Conservation (phyloP, 2,113 vertebrate species). For the Aramus guarauna region DNA sequence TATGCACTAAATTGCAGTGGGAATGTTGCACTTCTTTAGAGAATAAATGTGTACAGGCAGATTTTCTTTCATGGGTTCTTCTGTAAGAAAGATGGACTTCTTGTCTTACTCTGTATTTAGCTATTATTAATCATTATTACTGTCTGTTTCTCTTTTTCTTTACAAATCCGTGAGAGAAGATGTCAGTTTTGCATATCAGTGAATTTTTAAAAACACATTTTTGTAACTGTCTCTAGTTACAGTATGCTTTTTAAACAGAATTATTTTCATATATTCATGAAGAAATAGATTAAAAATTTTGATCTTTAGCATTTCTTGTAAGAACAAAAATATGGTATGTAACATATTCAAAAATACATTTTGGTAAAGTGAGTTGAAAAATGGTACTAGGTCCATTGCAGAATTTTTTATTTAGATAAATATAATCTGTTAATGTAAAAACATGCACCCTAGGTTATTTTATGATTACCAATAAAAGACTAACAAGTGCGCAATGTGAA, state of each 20-base stretch:
- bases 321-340: neutral
- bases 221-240: neutral
- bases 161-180: neutral
- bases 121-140: neutral
- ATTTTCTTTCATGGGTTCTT: neutral
- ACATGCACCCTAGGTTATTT: neutral
- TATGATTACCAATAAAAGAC: neutral
- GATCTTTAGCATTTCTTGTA: neutral
- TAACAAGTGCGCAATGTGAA: neutral
- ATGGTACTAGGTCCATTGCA: neutral
- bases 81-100: neutral
- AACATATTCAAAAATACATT: neutral
- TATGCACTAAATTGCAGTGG: rapidly evolving
- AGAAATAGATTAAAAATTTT: neutral
- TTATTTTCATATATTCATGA: neutral
- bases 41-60: neutral
- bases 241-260: neutral
- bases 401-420: neutral
- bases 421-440: neutral
- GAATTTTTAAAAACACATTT: neutral
- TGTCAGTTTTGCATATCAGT: neutral
- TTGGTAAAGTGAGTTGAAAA: neutral
- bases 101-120: neutral
- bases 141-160: neutral
- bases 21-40: neutral